Evolutionary conservation across 2,797 vertebrate genomes (phyloP), one percentile per base, ranked within the genome.

Genomic region (Channa striata): DNA sequence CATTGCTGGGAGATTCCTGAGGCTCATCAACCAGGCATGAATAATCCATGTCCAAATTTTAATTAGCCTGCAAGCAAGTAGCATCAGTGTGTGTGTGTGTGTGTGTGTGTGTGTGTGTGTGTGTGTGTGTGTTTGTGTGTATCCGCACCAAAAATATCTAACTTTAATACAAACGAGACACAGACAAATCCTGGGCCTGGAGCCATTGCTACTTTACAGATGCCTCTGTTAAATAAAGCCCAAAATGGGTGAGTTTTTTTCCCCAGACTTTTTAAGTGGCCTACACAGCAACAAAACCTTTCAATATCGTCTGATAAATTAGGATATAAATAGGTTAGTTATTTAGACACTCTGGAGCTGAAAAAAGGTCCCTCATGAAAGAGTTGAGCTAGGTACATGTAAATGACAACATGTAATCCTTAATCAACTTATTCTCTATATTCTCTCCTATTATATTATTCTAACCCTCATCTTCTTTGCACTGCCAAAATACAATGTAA

Each of bases 41-140:
- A 89, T 93, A 87, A 90, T 91, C 87, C 76, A 89, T 82, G 78
- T 83, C 46, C 81, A 89, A 74, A 88, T 92, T 91, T 89, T 79
- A 93, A 92, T 91, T 88, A 89, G 72, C 83, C 86, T 84, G 68
- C 57, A 49, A 89, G 83, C 73, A 60, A 82, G 1, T 75, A 73
- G 84, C 74, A 77, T 89, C 85, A 74, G 80, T 82, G 37, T 77
- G 12, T 49, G 72, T 59, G 66, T 39, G 62, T 50, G 52, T 48
- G 42, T 23, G 48, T 46, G 60, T 36, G 53, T 49, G 59, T 40
- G 54, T 0, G 53, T 8, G 14, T 19, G 71, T 30, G 25, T 30
- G 25, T 30, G 66, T 39, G 62, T 50, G 52, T 48, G 42, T 23
- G 48, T 46, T 56, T 36, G 53, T 49, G 59, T 40, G 54, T 0